Conservation (phyloP, 2,113 vertebrate genomes). For the Urocynchramus pylzowi region DNA sequence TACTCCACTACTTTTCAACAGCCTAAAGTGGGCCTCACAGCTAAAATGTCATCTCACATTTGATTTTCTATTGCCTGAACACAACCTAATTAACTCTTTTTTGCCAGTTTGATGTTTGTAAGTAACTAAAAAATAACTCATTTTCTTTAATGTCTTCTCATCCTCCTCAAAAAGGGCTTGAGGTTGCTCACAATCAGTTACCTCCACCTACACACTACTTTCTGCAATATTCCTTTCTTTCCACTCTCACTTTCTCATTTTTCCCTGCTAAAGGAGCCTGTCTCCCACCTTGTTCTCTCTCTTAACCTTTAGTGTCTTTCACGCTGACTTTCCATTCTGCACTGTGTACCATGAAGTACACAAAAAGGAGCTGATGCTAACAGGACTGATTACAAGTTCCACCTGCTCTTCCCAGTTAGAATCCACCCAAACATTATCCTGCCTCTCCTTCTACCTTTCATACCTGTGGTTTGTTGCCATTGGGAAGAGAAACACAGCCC, state of each 20-base stretch:
- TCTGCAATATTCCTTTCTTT: not conserved
- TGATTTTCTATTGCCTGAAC: conserved; percentile 11
- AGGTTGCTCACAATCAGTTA: not conserved
- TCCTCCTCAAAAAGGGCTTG: not conserved
- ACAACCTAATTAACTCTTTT: conserved; percentile 41
- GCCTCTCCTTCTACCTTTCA: not conserved
- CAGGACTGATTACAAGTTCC: not conserved
- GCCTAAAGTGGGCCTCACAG: conserved; percentile 44
- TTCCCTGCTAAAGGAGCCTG: not conserved
- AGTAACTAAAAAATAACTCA: not conserved
- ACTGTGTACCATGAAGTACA: not conserved
- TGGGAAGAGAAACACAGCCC: not conserved
- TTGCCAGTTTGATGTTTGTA: not conserved
- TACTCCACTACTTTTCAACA: conserved; percentile 46
- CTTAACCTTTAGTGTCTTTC: not conserved
- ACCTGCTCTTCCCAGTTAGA: not conserved
- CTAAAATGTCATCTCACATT: conserved; percentile 52
- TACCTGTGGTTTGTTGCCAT: not conserved
- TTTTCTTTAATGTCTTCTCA: not conserved
- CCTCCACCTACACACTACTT: not conserved
- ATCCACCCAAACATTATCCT: not conserved
- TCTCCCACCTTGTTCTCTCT: not conserved
- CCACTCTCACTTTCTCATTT: not conserved
- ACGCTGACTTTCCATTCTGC: not conserved
- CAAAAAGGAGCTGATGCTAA: not conserved